A percentile compares a stretch with the other conserved stretches of the same genome.
Conservation (phyloP, 2,797 vertebrate species). For the Cichlasoma orientale region DNA sequence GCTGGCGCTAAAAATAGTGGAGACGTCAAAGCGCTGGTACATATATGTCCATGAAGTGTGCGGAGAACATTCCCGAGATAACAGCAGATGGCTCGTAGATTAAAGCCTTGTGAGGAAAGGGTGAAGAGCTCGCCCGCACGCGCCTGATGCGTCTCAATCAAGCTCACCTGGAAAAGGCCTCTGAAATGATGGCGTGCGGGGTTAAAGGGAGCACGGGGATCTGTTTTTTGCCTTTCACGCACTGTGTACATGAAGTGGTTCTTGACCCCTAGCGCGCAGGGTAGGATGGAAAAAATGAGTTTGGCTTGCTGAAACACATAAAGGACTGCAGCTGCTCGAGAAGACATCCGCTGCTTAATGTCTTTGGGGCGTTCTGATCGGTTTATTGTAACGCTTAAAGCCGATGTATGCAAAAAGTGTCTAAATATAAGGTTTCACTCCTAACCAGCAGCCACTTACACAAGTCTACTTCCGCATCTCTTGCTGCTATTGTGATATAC, state of each 20-base stretch:
- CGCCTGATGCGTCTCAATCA: slow-evolving; percentile 18
- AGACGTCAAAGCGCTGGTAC: slow-evolving; percentile 75
- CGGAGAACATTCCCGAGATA: slow-evolving; percentile 76
- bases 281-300: slow-evolving; percentile 61
- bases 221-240: slow-evolving; percentile 17
- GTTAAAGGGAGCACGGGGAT: slow-evolving; percentile 4
- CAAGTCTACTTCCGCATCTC: slow-evolving; percentile 59
- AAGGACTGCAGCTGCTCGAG: slow-evolving; percentile 46
- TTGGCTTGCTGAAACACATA: slow-evolving; percentile 33
- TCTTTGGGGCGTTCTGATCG: slow-evolving; percentile 28
- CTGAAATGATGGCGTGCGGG: background rate
- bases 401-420: background rate
- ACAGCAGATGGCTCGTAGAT: slow-evolving; percentile 74
- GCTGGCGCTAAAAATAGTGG: slow-evolving; percentile 74
- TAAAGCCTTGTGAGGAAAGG: slow-evolving; percentile 39
- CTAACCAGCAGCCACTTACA: slow-evolving; percentile 36
- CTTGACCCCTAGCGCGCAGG: slow-evolving; percentile 44
- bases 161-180: slow-evolving; percentile 46
- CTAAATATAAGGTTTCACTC: slow-evolving; percentile 35
- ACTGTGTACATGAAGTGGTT: slow-evolving; percentile 53
- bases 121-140: slow-evolving; percentile 39
- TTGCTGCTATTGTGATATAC: slow-evolving; percentile 2
- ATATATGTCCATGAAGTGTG: slow-evolving; percentile 83
- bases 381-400: slow-evolving; percentile 6
- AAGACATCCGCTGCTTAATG: slow-evolving; percentile 26